Evolutionary conservation across 1,140 invertebrate species (phyloP).

Genomic region (Triops longicaudatus): DNA sequence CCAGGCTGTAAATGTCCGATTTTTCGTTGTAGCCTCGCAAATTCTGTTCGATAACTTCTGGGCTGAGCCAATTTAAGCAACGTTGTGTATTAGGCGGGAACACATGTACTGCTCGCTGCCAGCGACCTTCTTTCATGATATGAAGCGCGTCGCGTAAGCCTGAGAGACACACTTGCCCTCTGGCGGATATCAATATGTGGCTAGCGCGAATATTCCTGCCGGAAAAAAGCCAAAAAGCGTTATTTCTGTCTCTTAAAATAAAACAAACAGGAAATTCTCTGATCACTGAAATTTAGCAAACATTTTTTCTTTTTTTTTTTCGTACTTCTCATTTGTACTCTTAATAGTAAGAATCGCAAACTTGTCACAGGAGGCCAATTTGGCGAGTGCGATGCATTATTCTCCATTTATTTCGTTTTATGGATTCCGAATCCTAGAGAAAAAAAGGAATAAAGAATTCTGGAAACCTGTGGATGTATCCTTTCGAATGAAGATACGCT

Average conservation of each 20-base stretch:
- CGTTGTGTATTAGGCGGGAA: constrained; percentile 59
- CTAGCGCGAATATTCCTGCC: constrained; percentile 68
- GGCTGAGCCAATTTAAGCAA: constrained; percentile 78
- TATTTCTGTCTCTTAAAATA: background rate
- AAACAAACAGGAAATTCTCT: too few species aligned
- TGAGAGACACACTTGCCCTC: constrained; percentile 58
- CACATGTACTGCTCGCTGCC: constrained; percentile 57
- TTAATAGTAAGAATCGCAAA: too few species aligned
- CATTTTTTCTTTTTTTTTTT: too few species aligned
- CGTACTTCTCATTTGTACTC: too few species aligned
- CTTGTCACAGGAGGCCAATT: too few species aligned
- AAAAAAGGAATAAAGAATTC: constrained; percentile 27
- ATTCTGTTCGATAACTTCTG: constrained; percentile 82
- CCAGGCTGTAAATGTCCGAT: constrained; percentile 83
- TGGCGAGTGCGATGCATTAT: too few species aligned
- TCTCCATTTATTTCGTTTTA: too few species aligned
- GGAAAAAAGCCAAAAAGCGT: constrained; percentile 34
- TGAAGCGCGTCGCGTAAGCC: constrained; percentile 68
- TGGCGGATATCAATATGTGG: constrained; percentile 65
- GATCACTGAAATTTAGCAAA: too few species aligned
- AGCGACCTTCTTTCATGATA: constrained; percentile 58
- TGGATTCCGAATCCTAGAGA: too few species aligned
- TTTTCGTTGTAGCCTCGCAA: constrained; percentile 76
- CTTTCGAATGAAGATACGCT: constrained; percentile 72
- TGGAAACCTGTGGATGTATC: constrained; percentile 70